A percentile compares a stretch with the other conserved stretches of the same genome.
These are phyloP conservation scores for Corbicula japonica DNA, from an alignment of 2,888 invertebrate species.

Conservation along the genomic window DNA sequence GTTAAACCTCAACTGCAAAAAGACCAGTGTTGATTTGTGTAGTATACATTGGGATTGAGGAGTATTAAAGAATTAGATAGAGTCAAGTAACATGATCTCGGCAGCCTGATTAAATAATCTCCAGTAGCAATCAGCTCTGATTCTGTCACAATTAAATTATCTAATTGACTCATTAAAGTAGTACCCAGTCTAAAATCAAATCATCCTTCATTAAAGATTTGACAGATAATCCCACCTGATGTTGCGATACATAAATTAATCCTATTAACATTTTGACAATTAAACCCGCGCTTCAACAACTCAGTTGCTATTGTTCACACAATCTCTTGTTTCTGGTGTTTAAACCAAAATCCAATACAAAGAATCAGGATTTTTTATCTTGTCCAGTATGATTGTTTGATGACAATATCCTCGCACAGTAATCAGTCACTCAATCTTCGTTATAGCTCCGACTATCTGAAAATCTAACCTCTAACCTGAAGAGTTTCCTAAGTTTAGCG, in stretches of 20 bases:
- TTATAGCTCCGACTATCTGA: constrained; percentile 3
- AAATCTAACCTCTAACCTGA: constrained; percentile 16
- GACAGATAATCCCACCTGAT: background rate
- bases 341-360: background rate
- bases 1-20: constrained; percentile 13
- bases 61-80: too few species aligned
- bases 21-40: constrained; percentile 24
- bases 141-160: constrained; percentile 38
- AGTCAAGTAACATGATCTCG: too few species aligned
- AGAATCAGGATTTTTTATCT: background rate
- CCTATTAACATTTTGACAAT: background rate
- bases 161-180: constrained; percentile 20
- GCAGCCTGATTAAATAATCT: too few species aligned
- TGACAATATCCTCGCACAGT: constrained; percentile 13
- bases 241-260: constrained; percentile 2
- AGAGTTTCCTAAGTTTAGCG: background rate
- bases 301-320: background rate
- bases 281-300: background rate
- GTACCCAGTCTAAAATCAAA: constrained; percentile 29
- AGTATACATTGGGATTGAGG: too few species aligned
- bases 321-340: background rate
- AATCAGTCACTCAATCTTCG: constrained; percentile 11
- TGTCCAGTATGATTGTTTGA: constrained; percentile 13
- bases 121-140: too few species aligned
- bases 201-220: constrained; percentile 28